Evolutionary conservation across 2,113 vertebrate species (phyloP), one percentile per base, ranked within the genome.

Genomic region (Dipodomys ordii): DNA sequence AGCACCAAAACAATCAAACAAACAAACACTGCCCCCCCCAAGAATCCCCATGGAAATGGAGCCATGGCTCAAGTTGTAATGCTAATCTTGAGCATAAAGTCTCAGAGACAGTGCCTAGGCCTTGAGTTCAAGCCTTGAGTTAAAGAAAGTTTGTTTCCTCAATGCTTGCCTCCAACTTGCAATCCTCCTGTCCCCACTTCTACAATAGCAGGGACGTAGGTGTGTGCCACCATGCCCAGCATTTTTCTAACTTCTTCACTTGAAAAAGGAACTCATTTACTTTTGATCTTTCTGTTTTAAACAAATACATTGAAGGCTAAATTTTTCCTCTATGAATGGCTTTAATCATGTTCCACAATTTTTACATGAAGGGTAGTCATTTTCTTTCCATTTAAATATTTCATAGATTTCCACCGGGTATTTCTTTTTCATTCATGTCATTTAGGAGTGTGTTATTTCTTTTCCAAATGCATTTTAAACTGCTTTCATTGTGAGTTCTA

Each of bases 221-320:
- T 20, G 32, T 64, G 12, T 27, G 32, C 11, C 32, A 39, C 60
- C 12, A 62, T 6, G 10, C 32, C 12, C 5, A 53, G 25, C 28
- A 30, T 23, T n/a, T 49, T 19, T n/a, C 15, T 69, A 57, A 39
- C 23, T 84, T 90, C 73, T 69, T 49, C 30, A 83, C 27, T 78
- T 85, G 84, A 86, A 83, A 4, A 88, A 60, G 67, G 16, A 90
- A 57, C 57, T 90, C 69, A 84, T 60, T 86, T 87, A 69, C 44
- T 87, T 88, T 89, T 81, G 74, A 79, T 96, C 71, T 81, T 35
- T 81, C 77, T 11, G 16, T 64, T 88, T 93, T 84, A 79, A 67
- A 72, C 73, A 95, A 94, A 60, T 53, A 35, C 3, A 39, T 46
- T 27, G 62, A 88, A 88, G 35, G 5, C 20, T 72, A 65, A 32